Conservation (phyloP, 2,797 vertebrate species). For the Okamejei kenojei region DNA sequence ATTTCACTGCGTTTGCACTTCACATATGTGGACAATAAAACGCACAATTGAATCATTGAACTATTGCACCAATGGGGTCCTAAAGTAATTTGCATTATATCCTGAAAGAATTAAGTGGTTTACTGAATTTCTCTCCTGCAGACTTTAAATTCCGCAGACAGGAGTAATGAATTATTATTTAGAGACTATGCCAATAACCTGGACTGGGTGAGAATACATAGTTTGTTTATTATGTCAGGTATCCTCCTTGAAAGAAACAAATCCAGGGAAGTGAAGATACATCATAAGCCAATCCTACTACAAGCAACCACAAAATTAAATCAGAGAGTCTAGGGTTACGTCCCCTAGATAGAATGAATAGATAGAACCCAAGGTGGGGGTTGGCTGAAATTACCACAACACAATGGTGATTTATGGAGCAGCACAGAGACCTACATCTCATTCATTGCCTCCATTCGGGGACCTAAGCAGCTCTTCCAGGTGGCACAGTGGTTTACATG, state of each 20-base stretch:
- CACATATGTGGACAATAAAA: too few relatives aligned
- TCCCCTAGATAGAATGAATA: not conserved
- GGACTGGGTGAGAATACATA: not conserved
- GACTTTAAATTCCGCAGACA: not conserved
- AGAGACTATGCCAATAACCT: not conserved
- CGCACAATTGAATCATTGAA: too few relatives aligned
- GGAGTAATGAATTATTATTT: not conserved
- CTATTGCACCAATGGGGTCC: not conserved
- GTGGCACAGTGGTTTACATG: too few relatives aligned
- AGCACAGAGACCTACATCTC: too few relatives aligned
- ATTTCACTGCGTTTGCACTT: too few relatives aligned
- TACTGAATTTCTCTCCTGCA: not conserved
- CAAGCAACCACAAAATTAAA: not conserved
- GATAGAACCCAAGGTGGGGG: not conserved
- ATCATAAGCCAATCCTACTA: not conserved
- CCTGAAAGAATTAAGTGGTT: not conserved
- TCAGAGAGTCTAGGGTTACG: not conserved
- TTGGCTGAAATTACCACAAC: too few relatives aligned
- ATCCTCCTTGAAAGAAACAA: not conserved
- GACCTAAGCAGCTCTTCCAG: too few relatives aligned
- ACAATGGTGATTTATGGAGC: too few relatives aligned
- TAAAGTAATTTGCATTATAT: slow-evolving; percentile 23
- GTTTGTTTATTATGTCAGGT: not conserved
- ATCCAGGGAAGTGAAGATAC: not conserved
- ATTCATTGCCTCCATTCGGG: too few relatives aligned